phyloP scores from a whole-genome alignment of 2,888 invertebrate species.

The Ligdia adustata region DNA sequence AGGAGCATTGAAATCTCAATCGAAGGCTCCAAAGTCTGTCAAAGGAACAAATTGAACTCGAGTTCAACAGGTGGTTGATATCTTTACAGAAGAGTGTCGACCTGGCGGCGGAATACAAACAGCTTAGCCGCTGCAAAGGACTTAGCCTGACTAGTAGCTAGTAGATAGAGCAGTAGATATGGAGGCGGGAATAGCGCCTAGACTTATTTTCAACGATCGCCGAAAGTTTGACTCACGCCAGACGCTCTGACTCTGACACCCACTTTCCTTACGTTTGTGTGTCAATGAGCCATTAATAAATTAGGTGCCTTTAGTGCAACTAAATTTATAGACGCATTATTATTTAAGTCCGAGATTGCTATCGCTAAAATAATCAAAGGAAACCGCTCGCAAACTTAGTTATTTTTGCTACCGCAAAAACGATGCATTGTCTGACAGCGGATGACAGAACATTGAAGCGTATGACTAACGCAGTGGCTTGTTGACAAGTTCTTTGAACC shows the following conservation, averaged over 20 bases:
- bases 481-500: constrained; percentile 41
- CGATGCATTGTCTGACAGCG: constrained; percentile 10
- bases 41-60: constrained; percentile 31
- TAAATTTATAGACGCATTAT: constrained; percentile 7
- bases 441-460: constrained; percentile 30
- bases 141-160: constrained; percentile 5
- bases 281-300: constrained; percentile 24
- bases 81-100: constrained; percentile 24
- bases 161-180: no score
- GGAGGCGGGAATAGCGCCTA: constrained; percentile 7
- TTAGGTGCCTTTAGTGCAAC: constrained; percentile 10
- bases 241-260: constrained; percentile 20
- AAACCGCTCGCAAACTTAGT: constrained; percentile 14
- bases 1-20: constrained; percentile 4
- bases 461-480: constrained; percentile 39
- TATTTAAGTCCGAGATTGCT: constrained; percentile 6
- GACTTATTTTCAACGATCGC: constrained; percentile 19
- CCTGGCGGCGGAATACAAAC: constrained; percentile 32
- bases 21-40: constrained; percentile 11
- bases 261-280: constrained; percentile 22
- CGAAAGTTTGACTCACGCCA: constrained; percentile 19
- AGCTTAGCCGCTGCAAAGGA: constrained; percentile 25
- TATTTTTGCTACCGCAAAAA: constrained; percentile 18
- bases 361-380: constrained; percentile 11
- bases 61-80: constrained; percentile 44